These are phyloP conservation scores for Crenichthys baileyi DNA, from an alignment of 2,797 vertebrate genomes.

Conservation along the genomic window DNA sequence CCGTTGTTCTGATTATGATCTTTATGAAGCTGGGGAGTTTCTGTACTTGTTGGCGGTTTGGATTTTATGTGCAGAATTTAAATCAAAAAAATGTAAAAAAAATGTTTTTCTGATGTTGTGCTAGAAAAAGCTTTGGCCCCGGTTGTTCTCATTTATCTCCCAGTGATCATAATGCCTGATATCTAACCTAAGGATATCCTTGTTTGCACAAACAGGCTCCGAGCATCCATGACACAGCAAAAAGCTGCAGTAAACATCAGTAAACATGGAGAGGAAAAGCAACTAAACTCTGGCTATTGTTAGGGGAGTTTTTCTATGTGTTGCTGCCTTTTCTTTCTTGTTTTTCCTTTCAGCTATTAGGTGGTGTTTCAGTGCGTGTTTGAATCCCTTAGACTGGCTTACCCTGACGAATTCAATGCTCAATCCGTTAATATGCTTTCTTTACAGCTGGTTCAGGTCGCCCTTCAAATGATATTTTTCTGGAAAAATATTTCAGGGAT, in stretches of 20 bases:
- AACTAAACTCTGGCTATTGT: conserved; percentile 77
- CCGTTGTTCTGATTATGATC: conserved; percentile 75
- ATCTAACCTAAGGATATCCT: conserved; percentile 86
- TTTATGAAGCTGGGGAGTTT: conserved; percentile 80
- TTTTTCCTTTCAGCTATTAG: neutral
- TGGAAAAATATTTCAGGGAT: conserved; percentile 33
- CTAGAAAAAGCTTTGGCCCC: conserved; percentile 45
- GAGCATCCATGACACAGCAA: conserved; percentile 72
- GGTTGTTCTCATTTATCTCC: conserved; percentile 78
- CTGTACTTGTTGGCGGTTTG: conserved; percentile 80
- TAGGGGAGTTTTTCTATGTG: conserved; percentile 22
- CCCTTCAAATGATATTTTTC: conserved; percentile 44
- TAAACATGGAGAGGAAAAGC: conserved; percentile 83
- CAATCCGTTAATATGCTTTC: conserved; percentile 89
- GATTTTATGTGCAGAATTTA: conserved; percentile 78
- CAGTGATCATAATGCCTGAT: conserved; percentile 82
- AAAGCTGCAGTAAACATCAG: conserved; percentile 49
- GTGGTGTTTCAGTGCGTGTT: conserved; percentile 46
- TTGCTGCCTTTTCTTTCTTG: conserved; percentile 16
- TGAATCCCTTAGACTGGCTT: conserved; percentile 79
- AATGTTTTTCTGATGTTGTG: conserved; percentile 7
- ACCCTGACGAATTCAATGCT: conserved; percentile 86
- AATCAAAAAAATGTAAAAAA: conserved; percentile 60
- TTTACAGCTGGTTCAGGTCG: conserved; percentile 86
- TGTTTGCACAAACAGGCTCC: conserved; percentile 82